Evolutionary conservation across 1,140 invertebrate species (phyloP).

Genomic region (Leptonema lineaticorne): DNA sequence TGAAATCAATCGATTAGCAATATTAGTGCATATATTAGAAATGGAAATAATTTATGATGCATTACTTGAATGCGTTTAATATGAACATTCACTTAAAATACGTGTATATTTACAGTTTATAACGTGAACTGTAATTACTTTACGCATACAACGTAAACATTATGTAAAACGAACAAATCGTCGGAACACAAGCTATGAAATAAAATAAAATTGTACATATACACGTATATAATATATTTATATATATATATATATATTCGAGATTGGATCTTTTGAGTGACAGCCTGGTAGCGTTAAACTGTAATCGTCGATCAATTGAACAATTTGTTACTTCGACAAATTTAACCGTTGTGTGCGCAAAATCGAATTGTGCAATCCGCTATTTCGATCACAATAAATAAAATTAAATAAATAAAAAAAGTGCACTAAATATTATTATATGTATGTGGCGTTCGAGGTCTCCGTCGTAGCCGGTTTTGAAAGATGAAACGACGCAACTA

Average conservation of each 20-base stretch:
- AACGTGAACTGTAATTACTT: not conserved
- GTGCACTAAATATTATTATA: too few species aligned
- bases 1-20: too few species aligned
- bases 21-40: too few species aligned
- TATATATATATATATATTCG: too few species aligned
- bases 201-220: too few species aligned
- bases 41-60: not conserved
- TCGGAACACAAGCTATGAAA: too few species aligned
- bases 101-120: not conserved
- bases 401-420: too few species aligned
- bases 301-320: not conserved
- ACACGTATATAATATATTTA: too few species aligned
- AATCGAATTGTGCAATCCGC: not conserved
- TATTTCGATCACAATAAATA: not conserved
- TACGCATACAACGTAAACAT: not conserved
- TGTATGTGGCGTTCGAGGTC: too few species aligned
- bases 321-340: not conserved
- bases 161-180: not conserved
- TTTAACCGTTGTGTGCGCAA: not conserved
- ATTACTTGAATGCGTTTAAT: not conserved
- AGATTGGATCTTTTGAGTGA: not conserved
- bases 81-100: not conserved
- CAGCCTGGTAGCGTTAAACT: slow-evolving; percentile 1
- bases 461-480: too few species aligned
- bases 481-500: not conserved